Evolutionary conservation across 2,113 vertebrate genomes (phyloP), one percentile per base, ranked within the genome.

Genomic region (Tachycineta bicolor): DNA sequence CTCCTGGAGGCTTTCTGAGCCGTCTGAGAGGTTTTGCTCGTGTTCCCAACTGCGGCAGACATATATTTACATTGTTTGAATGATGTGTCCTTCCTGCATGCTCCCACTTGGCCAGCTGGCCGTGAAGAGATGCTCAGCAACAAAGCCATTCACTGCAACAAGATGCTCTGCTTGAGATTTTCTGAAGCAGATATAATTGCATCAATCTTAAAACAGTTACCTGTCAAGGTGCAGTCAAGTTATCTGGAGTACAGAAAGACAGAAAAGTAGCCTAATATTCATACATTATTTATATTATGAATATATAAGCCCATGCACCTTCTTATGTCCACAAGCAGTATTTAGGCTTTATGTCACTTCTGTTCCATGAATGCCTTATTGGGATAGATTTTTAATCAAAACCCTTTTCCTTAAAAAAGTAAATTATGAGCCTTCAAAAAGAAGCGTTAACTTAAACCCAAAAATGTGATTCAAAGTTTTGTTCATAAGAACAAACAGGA

Each of bases 91-190:
- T 88, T 95, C 70, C 86, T 94, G 59, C 68, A 33, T 50, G 59
- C 33, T 83, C 89, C 83, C 73, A 89, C 68, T 83, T 62, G 93
- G 68, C 64, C 89, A 94, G 87, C 28, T 94, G 89, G 90, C 89
- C 4, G 0, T 94, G 71, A 64, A 88, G 78, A 70, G 41, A 77
- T 17, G 52, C 43, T 65, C 67, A 34, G 43, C 56, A 77, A 55
- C 43, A 73, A 44, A 83, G 56, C 31, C 65, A 77, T 74, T 78
- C 69, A n/a, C 64, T 52, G 64, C 69, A 90, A 78, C 34, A 14
- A 75, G 65, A 82, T n/a, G 47, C 41, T 87, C 76, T 71, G 69
- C 74, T 75, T 75, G 69, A 91, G 64, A 70, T 89, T 78, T 59
- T 78, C 73, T 10, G 7, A 87, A 87, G 81, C 70, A 85, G 84